These are phyloP conservation scores for Dryococelus australis DNA, from an alignment of 2,888 invertebrate species.

Conservation along the genomic window DNA sequence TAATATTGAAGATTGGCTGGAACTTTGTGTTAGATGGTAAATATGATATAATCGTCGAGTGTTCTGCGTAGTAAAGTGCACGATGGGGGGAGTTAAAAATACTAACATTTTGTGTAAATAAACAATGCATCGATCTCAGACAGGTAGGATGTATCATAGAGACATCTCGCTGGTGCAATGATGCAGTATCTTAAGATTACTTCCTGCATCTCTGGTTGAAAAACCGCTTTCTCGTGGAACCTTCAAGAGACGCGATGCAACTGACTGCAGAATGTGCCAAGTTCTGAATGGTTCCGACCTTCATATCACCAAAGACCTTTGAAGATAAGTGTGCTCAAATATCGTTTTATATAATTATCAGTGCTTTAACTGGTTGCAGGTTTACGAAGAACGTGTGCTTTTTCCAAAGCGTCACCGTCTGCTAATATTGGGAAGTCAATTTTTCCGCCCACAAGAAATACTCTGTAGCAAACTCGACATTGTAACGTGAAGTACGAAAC, in stretches of 20 bases:
- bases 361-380: not conserved
- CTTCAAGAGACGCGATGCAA: not conserved
- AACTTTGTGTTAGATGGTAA: too few species aligned
- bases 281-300: not conserved
- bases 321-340: constrained; percentile 9
- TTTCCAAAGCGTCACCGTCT: not conserved
- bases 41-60: too few species aligned
- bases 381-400: not conserved
- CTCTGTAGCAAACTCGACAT: not conserved
- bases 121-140: not conserved
- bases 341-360: not conserved
- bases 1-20: too few species aligned
- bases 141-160: not conserved
- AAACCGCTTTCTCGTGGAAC: not conserved
- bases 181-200: not conserved
- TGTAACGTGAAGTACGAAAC: not conserved
- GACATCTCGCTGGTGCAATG: not conserved
- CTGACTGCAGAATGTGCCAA: not conserved
- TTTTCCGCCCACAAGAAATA: not conserved
- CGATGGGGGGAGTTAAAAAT: too few species aligned
- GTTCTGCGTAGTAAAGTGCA: too few species aligned
- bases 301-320: not conserved
- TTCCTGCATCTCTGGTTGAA: not conserved
- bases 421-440: constrained; percentile 7
- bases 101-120: not conserved